Conservation (phyloP, 2,888 invertebrate genomes). For the Koerneria pararmatus region DNA sequence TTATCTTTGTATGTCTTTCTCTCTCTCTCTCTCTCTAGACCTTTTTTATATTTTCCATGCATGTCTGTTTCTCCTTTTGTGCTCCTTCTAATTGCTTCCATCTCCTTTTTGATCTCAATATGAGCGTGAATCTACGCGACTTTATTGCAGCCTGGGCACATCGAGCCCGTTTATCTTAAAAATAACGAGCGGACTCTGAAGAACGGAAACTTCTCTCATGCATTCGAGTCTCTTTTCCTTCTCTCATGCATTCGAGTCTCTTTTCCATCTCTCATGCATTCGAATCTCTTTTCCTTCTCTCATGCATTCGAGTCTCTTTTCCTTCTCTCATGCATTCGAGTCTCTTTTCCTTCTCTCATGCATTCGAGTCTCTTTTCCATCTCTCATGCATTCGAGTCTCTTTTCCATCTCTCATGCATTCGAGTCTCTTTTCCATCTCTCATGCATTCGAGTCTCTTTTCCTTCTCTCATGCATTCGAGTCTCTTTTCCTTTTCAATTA, state of each 20-base stretch:
- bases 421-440: too few relatives aligned
- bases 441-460: too few relatives aligned
- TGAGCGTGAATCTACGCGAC: not conserved
- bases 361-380: not conserved
- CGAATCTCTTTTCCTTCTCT: not conserved
- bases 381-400: conserved; percentile 18
- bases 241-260: not conserved
- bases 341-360: conserved; percentile 2
- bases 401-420: conserved; percentile 8
- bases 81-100: not conserved
- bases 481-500: too few relatives aligned
- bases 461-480: too few relatives aligned
- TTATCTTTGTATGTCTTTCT: too few relatives aligned
- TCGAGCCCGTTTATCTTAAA: not conserved
- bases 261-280: too few relatives aligned
- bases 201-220: conserved; percentile 2
- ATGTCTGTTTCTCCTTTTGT: not conserved
- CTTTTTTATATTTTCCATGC: too few relatives aligned
- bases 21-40: too few relatives aligned
- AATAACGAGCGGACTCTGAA: not conserved
- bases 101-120: not conserved
- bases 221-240: not conserved
- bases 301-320: not conserved
- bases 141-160: not conserved
- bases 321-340: not conserved